Conservation (phyloP, 2,888 invertebrate genomes). For the Nymphalis c-album region DNA sequence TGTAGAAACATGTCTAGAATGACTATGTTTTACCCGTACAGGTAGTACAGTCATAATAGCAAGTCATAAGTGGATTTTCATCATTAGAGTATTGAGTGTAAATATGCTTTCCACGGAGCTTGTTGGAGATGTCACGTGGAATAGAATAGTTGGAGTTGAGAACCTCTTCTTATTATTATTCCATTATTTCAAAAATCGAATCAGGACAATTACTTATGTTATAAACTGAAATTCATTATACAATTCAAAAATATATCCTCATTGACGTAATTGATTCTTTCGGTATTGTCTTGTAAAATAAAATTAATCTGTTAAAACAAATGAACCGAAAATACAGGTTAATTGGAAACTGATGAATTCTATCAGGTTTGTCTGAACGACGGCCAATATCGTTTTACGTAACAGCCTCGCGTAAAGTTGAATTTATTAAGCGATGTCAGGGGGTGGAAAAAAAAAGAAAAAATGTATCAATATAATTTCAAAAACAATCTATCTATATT, state of each 20-base stretch:
- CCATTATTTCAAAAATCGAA: neutral
- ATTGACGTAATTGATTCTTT: conserved; percentile 7
- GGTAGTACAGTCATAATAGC: no score
- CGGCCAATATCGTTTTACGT: conserved; percentile 22
- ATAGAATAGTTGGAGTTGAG: no score
- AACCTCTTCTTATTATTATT: neutral
- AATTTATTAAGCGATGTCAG: neutral
- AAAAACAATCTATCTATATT: neutral
- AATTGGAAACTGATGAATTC: conserved; percentile 41
- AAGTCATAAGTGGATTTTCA: no score
- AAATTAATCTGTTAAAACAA: conserved; percentile 38
- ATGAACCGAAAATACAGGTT: conserved; percentile 39
- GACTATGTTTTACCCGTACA: no score
- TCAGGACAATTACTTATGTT: neutral
- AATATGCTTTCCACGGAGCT: no score
- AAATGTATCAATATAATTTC: neutral
- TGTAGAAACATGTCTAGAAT: no score
- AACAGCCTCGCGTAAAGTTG: neutral
- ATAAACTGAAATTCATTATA: neutral
- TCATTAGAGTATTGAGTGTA: no score
- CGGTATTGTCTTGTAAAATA: conserved; percentile 23
- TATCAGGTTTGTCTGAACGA: conserved; percentile 19
- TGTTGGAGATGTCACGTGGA: no score
- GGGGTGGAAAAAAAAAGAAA: neutral
- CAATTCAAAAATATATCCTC: neutral